Percentiles rank a stretch among this genome's conserved stretches.
Evolutionary conservation across 2,797 vertebrate genomes (phyloP).

Genomic region (Netta rufina): DNA sequence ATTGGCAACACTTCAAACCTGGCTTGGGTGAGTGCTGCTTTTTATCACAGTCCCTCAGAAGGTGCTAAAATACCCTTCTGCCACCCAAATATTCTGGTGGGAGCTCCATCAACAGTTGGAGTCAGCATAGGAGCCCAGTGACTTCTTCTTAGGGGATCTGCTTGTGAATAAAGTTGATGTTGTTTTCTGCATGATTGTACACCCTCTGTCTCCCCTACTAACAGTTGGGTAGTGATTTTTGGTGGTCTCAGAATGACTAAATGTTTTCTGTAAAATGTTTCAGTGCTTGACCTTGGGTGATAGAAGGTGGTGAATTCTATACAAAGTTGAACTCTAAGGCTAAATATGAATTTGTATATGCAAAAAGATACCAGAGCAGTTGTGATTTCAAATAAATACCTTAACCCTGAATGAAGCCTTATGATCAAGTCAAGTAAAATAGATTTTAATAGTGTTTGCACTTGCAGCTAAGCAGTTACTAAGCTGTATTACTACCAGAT

Average conservation of each 20-base stretch:
- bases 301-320: not conserved
- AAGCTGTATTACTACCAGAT: not conserved
- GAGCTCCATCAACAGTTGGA: not conserved
- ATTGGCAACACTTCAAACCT: not conserved
- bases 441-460: not conserved
- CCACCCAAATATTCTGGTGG: not conserved
- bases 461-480: not conserved
- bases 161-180: accelerated
- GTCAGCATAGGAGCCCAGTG: not conserved
- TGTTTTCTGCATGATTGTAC: not conserved
- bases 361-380: not conserved
- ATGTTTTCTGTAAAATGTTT: not conserved
- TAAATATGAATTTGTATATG: not conserved
- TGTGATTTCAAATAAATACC: not conserved
- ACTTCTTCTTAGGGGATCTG: accelerated
- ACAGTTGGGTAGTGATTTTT: accelerated
- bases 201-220: not conserved
- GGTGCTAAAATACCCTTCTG: not conserved
- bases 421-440: not conserved
- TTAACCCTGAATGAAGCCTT: not conserved
- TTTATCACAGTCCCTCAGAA: not conserved
- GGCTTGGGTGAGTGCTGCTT: not conserved
- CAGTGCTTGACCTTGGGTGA: not conserved
- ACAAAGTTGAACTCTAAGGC: not conserved
- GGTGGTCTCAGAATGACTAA: not conserved